Evolutionary conservation across 23 tunicate species (phyloP).

Genomic region (Pegea sp.): DNA sequence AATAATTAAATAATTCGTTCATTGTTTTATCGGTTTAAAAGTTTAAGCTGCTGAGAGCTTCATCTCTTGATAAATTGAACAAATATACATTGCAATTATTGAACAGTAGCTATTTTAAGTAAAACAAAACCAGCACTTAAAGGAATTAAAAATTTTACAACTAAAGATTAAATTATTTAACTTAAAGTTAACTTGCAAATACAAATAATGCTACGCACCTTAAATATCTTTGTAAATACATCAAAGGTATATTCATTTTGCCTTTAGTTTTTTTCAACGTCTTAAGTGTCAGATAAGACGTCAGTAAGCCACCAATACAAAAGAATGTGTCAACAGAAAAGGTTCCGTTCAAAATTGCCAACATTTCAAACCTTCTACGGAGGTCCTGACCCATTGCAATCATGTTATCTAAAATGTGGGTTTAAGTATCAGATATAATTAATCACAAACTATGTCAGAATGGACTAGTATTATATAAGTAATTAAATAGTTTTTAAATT

Average conservation of each 20-base stretch:
- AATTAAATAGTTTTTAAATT: too few relatives aligned
- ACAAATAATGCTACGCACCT: not conserved
- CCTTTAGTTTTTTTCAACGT: slow-evolving; percentile 5
- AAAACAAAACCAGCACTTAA: too few relatives aligned
- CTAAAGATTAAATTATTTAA: too few relatives aligned
- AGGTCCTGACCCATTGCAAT: too few relatives aligned
- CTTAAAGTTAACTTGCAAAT: not conserved
- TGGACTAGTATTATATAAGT: too few relatives aligned
- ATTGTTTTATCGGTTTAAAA: too few relatives aligned
- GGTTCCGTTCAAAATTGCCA: slow-evolving; percentile 5
- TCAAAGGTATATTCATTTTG: slow-evolving; percentile 1
- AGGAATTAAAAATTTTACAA: too few relatives aligned
- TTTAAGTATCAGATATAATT: too few relatives aligned
- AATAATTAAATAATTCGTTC: too few relatives aligned
- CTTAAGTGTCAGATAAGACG: slow-evolving; percentile 6
- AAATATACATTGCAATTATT: not conserved
- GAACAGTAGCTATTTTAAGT: not conserved
- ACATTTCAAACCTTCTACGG: slow-evolving; percentile 1
- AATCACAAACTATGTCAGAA: too few relatives aligned
- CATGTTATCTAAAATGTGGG: too few relatives aligned
- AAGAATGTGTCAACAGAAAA: slow-evolving; percentile 16
- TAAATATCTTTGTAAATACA: slow-evolving; percentile 12
- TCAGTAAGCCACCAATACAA: slow-evolving; percentile 5
- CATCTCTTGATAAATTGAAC: not conserved
- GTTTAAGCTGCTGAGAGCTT: too few relatives aligned